These are phyloP conservation scores for Macrobrachium rosenbergii DNA, from an alignment of 1,140 invertebrate genomes.

Conservation along the genomic window DNA sequence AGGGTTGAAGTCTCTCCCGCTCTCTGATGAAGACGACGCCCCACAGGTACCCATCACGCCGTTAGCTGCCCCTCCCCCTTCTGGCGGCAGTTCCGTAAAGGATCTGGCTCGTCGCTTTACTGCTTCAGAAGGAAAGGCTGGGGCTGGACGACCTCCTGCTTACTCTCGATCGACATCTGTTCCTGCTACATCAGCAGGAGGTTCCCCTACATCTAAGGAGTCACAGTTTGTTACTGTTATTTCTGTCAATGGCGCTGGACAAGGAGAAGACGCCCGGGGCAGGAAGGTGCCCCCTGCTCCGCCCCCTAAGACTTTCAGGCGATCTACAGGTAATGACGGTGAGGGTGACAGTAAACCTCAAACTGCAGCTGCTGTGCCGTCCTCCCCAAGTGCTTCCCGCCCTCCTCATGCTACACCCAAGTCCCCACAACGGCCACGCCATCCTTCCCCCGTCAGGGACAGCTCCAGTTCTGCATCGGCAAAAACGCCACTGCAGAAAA, in stretches of 20 bases:
- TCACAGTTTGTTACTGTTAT: slow-evolving; percentile 90
- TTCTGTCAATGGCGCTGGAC: slow-evolving; percentile 79
- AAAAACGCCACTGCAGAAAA: slow-evolving; percentile 51
- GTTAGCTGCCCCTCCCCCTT: slow-evolving; percentile 45
- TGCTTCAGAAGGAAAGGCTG: slow-evolving; percentile 40
- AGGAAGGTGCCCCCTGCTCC: slow-evolving; percentile 70
- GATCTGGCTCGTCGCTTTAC: slow-evolving; percentile 69
- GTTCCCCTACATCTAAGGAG: slow-evolving; percentile 37
- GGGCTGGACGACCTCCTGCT: slow-evolving; percentile 46
- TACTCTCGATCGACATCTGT: slow-evolving; percentile 61
- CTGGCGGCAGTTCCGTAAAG: slow-evolving; percentile 55
- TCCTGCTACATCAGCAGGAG: slow-evolving; percentile 26
- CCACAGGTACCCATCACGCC: slow-evolving; percentile 55
- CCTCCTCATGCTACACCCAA: slow-evolving; percentile 51
- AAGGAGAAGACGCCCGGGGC: slow-evolving; percentile 57
- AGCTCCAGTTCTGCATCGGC: slow-evolving; percentile 11
- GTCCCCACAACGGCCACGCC: slow-evolving; percentile 52
- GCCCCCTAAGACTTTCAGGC: slow-evolving; percentile 69
- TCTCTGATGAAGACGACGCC: slow-evolving; percentile 43
- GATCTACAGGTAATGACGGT: slow-evolving; percentile 55
- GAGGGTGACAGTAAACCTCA: slow-evolving; percentile 44
- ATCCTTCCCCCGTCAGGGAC: slow-evolving; percentile 52
- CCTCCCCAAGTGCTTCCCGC: slow-evolving; percentile 42
- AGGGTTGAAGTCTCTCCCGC: slow-evolving; percentile 15
- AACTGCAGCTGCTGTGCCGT: slow-evolving; percentile 33